Evolutionary conservation across 2,797 vertebrate species (phyloP), one percentile per base, ranked within the genome.

Genomic region (Ispidina lecontei): DNA sequence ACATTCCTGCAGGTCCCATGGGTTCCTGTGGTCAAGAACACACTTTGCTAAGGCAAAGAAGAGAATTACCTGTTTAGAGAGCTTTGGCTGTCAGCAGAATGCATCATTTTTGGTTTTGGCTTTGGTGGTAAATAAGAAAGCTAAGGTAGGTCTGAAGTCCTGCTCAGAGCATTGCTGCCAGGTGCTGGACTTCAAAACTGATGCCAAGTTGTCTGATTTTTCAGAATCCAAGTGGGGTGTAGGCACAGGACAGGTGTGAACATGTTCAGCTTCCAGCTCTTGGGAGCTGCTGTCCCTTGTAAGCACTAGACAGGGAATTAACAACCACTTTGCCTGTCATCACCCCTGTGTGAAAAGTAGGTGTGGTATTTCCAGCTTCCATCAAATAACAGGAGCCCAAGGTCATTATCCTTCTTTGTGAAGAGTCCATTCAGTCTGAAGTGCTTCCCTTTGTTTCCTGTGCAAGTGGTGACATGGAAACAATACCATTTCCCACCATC

Each of bases 401-500:
- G 68, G 75, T 82, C 81, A 31, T 7, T 47, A 69, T 43, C 84
- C 43, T 94, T 72, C 89, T 87, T 69, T 71, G 43, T 60, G 58
- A 70, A 87, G 41, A 44, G 56, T 28, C 68, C 58, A 43, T 87
- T 92, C 59, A 29, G 14, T 77, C 65, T 71, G 51, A 81, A 88
- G 26, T 31, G 41, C 62, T 95, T 92, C 71, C 72, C 74, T 96
- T 96, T 82, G 94, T 96, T 94, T 93, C 94, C 91, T 84, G 49
- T 39, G 12, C 51, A 60, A 87, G 91, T 71, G 64, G 89, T 89
- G 92, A 95, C 94, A 94, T 8, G 65, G 89, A 95, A 97, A 97
- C 92, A 96, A 96, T 87, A 93, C 89, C 84, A 90, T 91, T 90
- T 87, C 93, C 94, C 78, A 92, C 94, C 91, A 89, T 6, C 58